Evolutionary conservation across 1,140 invertebrate genomes (phyloP).

Genomic region (Oncopodura yosiiana): DNA sequence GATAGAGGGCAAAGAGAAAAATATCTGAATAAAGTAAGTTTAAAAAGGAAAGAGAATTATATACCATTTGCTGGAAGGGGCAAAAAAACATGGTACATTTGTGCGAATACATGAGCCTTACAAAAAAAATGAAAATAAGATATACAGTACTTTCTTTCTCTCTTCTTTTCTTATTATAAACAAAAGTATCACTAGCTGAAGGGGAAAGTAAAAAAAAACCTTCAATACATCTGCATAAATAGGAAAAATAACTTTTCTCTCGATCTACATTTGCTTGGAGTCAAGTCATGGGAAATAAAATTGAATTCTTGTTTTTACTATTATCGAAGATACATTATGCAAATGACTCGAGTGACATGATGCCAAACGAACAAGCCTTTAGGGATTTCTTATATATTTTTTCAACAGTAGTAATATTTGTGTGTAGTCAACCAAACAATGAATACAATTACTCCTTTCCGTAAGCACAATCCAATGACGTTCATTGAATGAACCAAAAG

Average conservation of each 20-base stretch:
- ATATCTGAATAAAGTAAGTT: too few relatives aligned
- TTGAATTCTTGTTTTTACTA: slow-evolving; percentile 14
- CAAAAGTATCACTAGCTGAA: neutral
- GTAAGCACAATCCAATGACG: too few relatives aligned
- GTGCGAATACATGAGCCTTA: slow-evolving; percentile 4
- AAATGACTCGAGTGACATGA: slow-evolving; percentile 2
- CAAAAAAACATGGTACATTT: slow-evolving; percentile 9
- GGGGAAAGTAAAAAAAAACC: neutral
- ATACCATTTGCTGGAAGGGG: slow-evolving; percentile 13
- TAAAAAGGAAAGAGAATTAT: slow-evolving; percentile 11
- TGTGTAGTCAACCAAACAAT: neutral
- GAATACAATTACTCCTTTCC: neutral
- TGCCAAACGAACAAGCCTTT: neutral
- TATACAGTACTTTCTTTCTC: neutral
- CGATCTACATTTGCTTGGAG: too few relatives aligned
- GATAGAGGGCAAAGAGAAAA: too few relatives aligned
- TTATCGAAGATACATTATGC: slow-evolving; percentile 13
- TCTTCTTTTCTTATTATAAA: neutral
- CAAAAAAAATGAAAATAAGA: neutral
- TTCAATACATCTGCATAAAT: too few relatives aligned
- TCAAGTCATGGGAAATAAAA: neutral
- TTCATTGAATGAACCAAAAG: too few relatives aligned
- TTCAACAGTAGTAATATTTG: neutral
- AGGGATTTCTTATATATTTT: neutral
- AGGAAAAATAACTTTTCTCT: slow-evolving; percentile 4